Evolutionary conservation across 2,113 vertebrate species (phyloP), one percentile per base, ranked within the genome.

Genomic region (Rhadina sibilatrix): DNA sequence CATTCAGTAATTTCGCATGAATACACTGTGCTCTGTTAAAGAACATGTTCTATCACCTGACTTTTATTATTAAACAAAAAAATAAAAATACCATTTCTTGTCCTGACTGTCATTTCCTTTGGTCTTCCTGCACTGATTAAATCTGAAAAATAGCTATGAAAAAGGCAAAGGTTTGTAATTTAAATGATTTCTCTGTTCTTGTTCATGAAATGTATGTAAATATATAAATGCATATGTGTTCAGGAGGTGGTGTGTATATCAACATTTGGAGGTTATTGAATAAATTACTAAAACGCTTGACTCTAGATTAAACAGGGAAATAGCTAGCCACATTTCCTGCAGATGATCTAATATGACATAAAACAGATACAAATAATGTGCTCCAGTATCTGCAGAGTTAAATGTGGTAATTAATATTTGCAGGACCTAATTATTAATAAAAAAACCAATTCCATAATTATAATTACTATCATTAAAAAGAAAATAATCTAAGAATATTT

Each of bases 71-170:
- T 70, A 94, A 96, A 92, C 57, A 49, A 89, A 96, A 88, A 96
- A 64, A 77, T 38, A 42, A 94, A 60, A 94, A 97, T 97, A 97
- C 95, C 92, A 69, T 98, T 96, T 89, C 64, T 90, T 94, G 87
- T 93, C 65, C 35, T 60, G 61, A 68, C 38, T 94, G 64, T 80
- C 25, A 94, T 83, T 92, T 95, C 94, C 93, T 91, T 57, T 94
- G 93, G 93, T 92, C 75, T 89, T 94, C 95, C 93, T 91, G 92
- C 69, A 83, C 71, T 95, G 82, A 94, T 60, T 97, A 89, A 75
- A 94, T 96, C 97, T 98, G 96, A 89, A 98, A 98, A 98, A 98
- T 13, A 98, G 76, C 78, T 54, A 94, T 6, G 78, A 93, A 93
- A 97, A 95, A 89, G 91, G 68, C 44, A 96, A 97, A 97, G 78